A percentile compares a stretch with the other conserved stretches of the same genome.
These are phyloP conservation scores for Acronicta leporina DNA, from an alignment of 2,888 invertebrate species.

Conservation along the genomic window DNA sequence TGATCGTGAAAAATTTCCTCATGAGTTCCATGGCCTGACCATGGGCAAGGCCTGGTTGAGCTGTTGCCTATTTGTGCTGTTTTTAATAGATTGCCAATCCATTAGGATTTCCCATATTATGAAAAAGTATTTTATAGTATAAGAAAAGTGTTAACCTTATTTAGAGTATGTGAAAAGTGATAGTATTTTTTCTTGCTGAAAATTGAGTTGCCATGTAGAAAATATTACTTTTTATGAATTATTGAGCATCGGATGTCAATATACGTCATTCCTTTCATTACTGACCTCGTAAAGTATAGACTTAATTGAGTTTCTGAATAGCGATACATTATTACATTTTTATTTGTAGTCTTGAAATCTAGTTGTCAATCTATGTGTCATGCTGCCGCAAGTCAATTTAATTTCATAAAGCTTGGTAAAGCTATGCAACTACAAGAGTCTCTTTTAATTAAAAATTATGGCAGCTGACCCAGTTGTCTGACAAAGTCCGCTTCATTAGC, in stretches of 20 bases:
- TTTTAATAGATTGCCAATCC: too few species aligned
- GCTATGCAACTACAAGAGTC: neutral
- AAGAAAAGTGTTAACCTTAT: too few species aligned
- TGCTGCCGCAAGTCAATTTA: neutral
- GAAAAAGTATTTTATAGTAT: too few species aligned
- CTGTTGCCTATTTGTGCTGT: too few species aligned
- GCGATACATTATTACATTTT: neutral
- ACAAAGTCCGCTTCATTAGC: conserved; percentile 7
- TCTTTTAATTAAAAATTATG: conserved; percentile 1
- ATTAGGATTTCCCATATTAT: too few species aligned
- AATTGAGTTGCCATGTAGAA: neutral
- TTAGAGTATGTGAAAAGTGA: too few species aligned
- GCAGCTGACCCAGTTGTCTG: neutral
- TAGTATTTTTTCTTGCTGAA: too few species aligned
- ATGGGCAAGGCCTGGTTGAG: too few species aligned
- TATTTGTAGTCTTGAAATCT: neutral
- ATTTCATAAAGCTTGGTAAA: neutral
- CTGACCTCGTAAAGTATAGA: neutral
- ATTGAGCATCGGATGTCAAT: neutral
- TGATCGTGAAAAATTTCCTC: too few species aligned
- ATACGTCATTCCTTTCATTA: neutral
- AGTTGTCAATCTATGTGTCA: neutral
- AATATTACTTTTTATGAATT: neutral
- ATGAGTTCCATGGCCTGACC: too few species aligned
- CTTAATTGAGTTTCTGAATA: neutral